Percentiles rank a stretch among this genome's conserved stretches.
Conservation (phyloP, 2,888 invertebrate genomes). For the Cerastis rubricosa region DNA sequence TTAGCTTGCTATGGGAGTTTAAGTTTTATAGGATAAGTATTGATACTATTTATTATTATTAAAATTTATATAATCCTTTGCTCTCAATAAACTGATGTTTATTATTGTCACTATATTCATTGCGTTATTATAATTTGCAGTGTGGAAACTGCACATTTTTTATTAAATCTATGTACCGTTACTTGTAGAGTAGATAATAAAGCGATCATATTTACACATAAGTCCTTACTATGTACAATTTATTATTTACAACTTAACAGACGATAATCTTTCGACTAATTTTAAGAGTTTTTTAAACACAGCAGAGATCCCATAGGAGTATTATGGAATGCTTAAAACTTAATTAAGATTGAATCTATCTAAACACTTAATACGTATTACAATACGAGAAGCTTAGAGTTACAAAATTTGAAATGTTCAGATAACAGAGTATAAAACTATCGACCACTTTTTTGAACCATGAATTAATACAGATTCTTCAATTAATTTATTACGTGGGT, state of each 20-base stretch:
- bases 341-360: slow-evolving; percentile 88
- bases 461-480: slow-evolving; percentile 7
- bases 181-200: slow-evolving; percentile 60
- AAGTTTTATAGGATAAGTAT: slow-evolving; percentile 41
- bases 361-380: slow-evolving; percentile 80
- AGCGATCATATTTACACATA: slow-evolving; percentile 85
- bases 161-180: slow-evolving; percentile 54
- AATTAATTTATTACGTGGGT: not conserved
- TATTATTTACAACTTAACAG: slow-evolving; percentile 81
- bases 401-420: slow-evolving; percentile 71
- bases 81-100: slow-evolving; percentile 81
- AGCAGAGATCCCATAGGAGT: slow-evolving; percentile 89
- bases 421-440: slow-evolving; percentile 73
- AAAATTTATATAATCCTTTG: slow-evolving; percentile 67
- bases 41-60: slow-evolving; percentile 46
- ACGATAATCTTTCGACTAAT: slow-evolving; percentile 84
- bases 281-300: slow-evolving; percentile 88
- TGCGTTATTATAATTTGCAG: slow-evolving; percentile 65
- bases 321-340: slow-evolving; percentile 89
- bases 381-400: slow-evolving; percentile 81
- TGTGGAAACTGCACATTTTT: slow-evolving; percentile 42
- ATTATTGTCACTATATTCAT: slow-evolving; percentile 87
- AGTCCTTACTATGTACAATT: slow-evolving; percentile 75
- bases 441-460: slow-evolving; percentile 41
- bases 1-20: slow-evolving; percentile 32